Base-by-base conservation (phyloP, 2,888 invertebrate species). In the Erannis defoliaria region DNA sequence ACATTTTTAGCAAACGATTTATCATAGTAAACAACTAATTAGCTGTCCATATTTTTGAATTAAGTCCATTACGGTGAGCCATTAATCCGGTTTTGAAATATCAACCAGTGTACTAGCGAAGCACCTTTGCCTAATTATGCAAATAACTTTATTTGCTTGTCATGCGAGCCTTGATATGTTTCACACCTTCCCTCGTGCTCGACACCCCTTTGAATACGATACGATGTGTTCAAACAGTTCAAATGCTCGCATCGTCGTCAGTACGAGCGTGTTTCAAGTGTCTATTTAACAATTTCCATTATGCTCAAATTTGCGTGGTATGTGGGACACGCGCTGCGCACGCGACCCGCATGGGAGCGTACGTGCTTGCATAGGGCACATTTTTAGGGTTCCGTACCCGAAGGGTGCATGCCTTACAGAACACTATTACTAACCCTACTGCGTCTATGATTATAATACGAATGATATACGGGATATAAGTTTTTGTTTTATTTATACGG, bases 301-400 rank as follows among this genome's bases (percentile, higher is more conserved):
- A 76, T 83, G 81, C 78, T 86, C 75, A 84, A 88, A 90, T 89
- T 89, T 81, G 86, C 86, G 84, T 85, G 77, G 76, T 79, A 92
- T 90, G 86, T 78, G 90, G 89, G 90, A 87, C 92, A 92, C 91
- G 90, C 87, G 90, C 78, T 35, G 35, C 58, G 72, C 92, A 92
- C 91, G 85, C 89, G 92, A 89, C 91, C 92, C 91, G 91, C 90
- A 91, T 91, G 75, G 76, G 69, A 72, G 57, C 38, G 18, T 10
- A 18, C 50, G 59, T 42, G 51, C 62, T 56, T 33, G 46, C 38
- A 26, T 35, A 46, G 62, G 56, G 62, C 40, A 37, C 37, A 26
- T 48, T 77, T 82, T 80, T 77, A 77, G 78, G 72, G 69, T 70
- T n/a, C n/a, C n/a, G n/a, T n/a, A n/a, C n/a, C n/a, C n/a, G n/a